A percentile compares a stretch with the other conserved stretches of the same genome.
These are phyloP conservation scores for Drosophila multiciliata DNA, from an alignment of 2,888 invertebrate species.

Conservation along the genomic window DNA sequence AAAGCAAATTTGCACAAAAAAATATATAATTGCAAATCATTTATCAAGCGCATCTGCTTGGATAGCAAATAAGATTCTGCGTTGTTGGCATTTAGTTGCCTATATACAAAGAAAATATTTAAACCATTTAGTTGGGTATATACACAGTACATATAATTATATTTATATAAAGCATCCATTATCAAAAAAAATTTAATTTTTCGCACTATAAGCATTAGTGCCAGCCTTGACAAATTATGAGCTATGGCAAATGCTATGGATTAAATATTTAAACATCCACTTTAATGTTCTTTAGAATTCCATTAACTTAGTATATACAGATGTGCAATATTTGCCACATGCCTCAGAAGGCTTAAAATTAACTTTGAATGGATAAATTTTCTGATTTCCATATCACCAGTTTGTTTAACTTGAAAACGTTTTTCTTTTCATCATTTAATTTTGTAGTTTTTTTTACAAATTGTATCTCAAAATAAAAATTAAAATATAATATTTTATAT, in stretches of 20 bases:
- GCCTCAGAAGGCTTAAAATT: not conserved
- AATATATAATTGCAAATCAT: conserved; percentile 37
- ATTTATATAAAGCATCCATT: conserved; percentile 8
- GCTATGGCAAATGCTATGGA: conserved; percentile 1
- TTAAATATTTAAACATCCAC: conserved; percentile 1
- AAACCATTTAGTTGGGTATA: conserved; percentile 20
- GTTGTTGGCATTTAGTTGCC: conserved; percentile 69
- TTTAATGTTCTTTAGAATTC: not conserved
- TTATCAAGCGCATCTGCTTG: conserved; percentile 58
- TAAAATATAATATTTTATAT: not conserved
- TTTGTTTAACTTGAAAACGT: not conserved
- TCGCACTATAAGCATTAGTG: conserved; percentile 22
- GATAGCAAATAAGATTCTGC: conserved; percentile 66
- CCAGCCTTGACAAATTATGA: conserved; percentile 14
- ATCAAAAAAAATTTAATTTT: conserved; percentile 20
- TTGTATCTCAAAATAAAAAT: not conserved
- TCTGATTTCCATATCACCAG: not conserved
- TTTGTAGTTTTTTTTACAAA: not conserved
- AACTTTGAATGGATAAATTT: not conserved
- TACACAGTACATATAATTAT: not conserved
- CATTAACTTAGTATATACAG: conserved; percentile 12
- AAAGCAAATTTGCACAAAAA: conserved; percentile 12
- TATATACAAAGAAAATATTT: not conserved
- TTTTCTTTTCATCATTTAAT: not conserved
- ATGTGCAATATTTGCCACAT: not conserved